phyloP scores from a whole-genome alignment of 1,140 invertebrate genomes.

The Panonychus citri region DNA sequence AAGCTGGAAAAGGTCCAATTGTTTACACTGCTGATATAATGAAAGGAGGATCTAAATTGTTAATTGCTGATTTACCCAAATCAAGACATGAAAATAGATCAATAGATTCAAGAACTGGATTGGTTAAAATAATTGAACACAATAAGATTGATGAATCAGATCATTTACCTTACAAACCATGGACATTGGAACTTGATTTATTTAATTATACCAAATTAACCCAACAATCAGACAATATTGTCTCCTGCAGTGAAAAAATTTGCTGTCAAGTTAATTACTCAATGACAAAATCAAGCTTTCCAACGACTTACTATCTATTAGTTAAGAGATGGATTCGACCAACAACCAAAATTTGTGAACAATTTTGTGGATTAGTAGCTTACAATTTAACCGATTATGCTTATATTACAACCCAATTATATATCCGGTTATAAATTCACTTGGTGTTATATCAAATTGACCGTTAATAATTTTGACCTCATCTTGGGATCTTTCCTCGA shows the following conservation, averaged over 20 bases:
- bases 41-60: not conserved
- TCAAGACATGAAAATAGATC: not conserved
- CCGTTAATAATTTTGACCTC: constrained; percentile 76
- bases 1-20: not conserved
- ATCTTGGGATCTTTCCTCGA: constrained; percentile 67
- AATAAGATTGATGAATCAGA: not conserved
- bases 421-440: constrained; percentile 64
- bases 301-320: not conserved
- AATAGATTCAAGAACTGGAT: not conserved
- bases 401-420: constrained; percentile 25
- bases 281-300: not conserved
- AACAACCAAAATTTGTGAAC: not conserved
- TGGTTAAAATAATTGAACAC: not conserved
- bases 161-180: not conserved
- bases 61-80: not conserved
- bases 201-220: not conserved
- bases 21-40: not conserved
- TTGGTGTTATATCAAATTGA: constrained; percentile 84
- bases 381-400: not conserved
- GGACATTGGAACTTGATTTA: not conserved
- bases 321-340: not conserved
- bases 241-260: not conserved
- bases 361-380: not conserved
- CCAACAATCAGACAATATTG: not conserved
- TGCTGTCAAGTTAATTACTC: not conserved